phyloP scores from a whole-genome alignment of 2,797 vertebrate genomes.

The Paramormyrops hopkinsi region DNA sequence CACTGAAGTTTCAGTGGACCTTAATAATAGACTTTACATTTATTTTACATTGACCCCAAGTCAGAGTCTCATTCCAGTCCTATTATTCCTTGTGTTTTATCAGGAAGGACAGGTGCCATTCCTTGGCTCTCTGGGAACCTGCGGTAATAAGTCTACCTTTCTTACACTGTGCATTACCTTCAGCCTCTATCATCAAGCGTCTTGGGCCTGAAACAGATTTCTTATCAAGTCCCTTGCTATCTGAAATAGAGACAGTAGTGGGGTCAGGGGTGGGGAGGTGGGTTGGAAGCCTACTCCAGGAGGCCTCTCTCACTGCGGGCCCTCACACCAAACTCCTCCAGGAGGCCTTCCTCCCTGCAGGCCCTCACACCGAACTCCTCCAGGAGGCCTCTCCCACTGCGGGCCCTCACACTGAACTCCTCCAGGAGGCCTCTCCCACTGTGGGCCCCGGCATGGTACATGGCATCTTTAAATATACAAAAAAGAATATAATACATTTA shows the following conservation, averaged over 20 bases:
- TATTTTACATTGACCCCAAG: not conserved
- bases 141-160: not conserved
- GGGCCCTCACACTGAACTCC: not conserved
- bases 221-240: not conserved
- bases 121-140: not conserved
- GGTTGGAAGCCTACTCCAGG: not conserved
- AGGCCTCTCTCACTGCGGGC: not conserved
- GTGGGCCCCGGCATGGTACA: too few relatives aligned
- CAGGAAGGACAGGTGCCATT: not conserved
- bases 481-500: too few relatives aligned
- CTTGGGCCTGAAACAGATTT: not conserved
- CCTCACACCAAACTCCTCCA: not conserved
- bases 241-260: not conserved
- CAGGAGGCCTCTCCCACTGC: not conserved
- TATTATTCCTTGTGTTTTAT: not conserved
- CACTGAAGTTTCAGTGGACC: not conserved
- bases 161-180: not conserved
- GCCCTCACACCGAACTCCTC: not conserved
- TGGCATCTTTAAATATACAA: too few relatives aligned
- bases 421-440: not conserved
- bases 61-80: not conserved
- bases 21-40: not conserved
- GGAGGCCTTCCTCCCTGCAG: not conserved
- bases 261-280: not conserved
- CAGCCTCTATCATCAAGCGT: not conserved